Percentiles rank a stretch among this genome's conserved stretches.
Evolutionary conservation across 2,888 invertebrate genomes (phyloP).

Genomic region (Meiosimyza platycephala): DNA sequence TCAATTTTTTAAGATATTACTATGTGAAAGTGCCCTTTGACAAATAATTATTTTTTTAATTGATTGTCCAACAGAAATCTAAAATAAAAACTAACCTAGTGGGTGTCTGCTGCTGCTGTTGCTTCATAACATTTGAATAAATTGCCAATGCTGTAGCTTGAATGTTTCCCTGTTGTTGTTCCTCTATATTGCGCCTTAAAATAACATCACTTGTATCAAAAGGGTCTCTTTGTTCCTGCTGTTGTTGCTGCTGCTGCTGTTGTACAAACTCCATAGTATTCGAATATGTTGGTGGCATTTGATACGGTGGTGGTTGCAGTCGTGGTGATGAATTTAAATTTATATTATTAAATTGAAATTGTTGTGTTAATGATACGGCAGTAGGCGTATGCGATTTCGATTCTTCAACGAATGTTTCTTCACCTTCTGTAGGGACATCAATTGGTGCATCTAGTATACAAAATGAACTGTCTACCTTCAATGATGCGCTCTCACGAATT

Average conservation of each 20-base stretch:
- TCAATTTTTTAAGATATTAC: too few relatives aligned
- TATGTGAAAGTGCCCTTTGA: too few relatives aligned
- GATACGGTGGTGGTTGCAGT: slow-evolving; percentile 69
- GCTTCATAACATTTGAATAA: slow-evolving; percentile 56
- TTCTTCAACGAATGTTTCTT: slow-evolving; percentile 43
- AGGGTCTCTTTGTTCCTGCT: slow-evolving; percentile 69
- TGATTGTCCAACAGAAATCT: background rate
- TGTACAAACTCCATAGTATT: slow-evolving; percentile 67
- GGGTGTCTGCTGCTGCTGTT: slow-evolving; percentile 44
- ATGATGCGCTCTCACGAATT: slow-evolving; percentile 54
- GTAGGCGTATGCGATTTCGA: slow-evolving; percentile 38
- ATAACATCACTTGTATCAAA: slow-evolving; percentile 72
- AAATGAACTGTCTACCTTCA: slow-evolving; percentile 60
- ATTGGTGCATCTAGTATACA: slow-evolving; percentile 81
- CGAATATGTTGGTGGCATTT: slow-evolving; percentile 71
- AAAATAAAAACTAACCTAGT: slow-evolving; percentile 38
- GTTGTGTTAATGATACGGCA: slow-evolving; percentile 45
- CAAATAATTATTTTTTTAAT: too few relatives aligned
- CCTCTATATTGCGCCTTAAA: slow-evolving; percentile 51
- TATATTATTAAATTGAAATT: slow-evolving; percentile 36
- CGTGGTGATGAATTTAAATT: slow-evolving; percentile 51
- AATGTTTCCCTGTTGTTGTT: slow-evolving; percentile 29
- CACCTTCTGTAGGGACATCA: slow-evolving; percentile 71
- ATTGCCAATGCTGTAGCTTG: slow-evolving; percentile 41
- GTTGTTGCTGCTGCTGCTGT: slow-evolving; percentile 38